These are phyloP conservation scores for Caenorhabditis sp. DNA, from an alignment of 2,888 invertebrate genomes.

Conservation along the genomic window DNA sequence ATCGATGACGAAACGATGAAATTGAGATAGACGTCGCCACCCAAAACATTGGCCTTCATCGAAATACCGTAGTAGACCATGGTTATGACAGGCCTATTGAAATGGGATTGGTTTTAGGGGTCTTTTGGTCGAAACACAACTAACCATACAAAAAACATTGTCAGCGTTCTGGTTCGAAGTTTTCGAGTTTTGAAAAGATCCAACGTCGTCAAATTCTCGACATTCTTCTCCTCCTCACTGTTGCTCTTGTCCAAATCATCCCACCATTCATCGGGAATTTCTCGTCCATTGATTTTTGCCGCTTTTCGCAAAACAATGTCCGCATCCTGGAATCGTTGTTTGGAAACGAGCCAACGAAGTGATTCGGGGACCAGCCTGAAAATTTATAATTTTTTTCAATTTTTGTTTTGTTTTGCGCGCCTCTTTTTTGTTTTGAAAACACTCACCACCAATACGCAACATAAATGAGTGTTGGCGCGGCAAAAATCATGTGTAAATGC, in stretches of 20 bases:
- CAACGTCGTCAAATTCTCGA: constrained; percentile 14
- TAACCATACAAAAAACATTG: constrained; percentile 65
- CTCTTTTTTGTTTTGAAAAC: no score
- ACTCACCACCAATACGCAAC: constrained; percentile 68
- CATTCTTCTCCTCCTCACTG: neutral
- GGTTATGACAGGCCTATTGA: constrained; percentile 80
- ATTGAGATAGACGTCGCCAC: constrained; percentile 82
- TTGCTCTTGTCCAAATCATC: constrained; percentile 39
- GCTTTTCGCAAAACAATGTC: constrained; percentile 64
- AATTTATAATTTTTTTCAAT: neutral
- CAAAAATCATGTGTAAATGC: constrained; percentile 64
- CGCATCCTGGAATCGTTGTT: constrained; percentile 64
- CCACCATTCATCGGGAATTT: constrained; percentile 66
- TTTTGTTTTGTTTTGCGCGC: no score
- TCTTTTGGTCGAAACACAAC: no score
- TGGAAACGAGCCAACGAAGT: constrained; percentile 67
- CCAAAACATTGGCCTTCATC: constrained; percentile 82
- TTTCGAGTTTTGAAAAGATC: constrained; percentile 67
- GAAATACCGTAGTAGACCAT: constrained; percentile 87
- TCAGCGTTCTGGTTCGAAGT: constrained; percentile 60
- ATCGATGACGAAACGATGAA: constrained; percentile 78
- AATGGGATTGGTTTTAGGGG: no score
- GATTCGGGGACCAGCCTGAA: constrained; percentile 65
- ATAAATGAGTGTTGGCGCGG: constrained; percentile 67
- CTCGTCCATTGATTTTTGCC: constrained; percentile 56